Evolutionary conservation across 2,888 invertebrate genomes (phyloP).

Genomic region (Cephus spinipes): DNA sequence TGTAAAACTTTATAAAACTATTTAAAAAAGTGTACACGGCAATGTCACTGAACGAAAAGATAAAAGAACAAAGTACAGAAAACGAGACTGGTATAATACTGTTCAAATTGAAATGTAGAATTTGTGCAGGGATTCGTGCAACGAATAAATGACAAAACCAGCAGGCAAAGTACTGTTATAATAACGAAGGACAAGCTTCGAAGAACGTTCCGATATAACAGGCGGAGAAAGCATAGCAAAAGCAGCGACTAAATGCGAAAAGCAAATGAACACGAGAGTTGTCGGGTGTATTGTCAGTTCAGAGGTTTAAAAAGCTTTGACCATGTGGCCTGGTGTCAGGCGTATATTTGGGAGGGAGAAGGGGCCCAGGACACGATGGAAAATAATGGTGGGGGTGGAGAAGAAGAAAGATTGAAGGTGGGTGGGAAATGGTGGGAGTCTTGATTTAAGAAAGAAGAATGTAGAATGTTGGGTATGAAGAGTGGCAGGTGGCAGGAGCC

Average conservation of each 20-base stretch:
- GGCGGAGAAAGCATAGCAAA: neutral
- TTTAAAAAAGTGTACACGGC: neutral
- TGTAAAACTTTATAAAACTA: neutral
- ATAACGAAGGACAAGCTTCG: neutral
- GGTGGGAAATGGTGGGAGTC: neutral
- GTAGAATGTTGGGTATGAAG: slow-evolving; percentile 6
- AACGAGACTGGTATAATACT: too few species aligned
- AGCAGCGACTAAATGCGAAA: neutral
- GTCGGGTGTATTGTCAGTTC: neutral
- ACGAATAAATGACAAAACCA: neutral
- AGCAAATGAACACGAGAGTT: neutral
- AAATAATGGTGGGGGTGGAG: neutral
- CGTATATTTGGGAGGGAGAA: neutral
- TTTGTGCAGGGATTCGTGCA: neutral
- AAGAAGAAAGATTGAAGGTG: neutral
- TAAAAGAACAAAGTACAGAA: neutral
- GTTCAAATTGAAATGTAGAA: neutral
- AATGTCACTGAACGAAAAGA: neutral
- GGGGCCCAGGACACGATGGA: neutral
- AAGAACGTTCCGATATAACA: neutral
- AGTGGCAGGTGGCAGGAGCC: neutral
- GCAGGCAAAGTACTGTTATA: neutral
- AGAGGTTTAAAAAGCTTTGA: neutral
- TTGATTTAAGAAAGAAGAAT: neutral
- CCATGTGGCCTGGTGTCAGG: neutral